Evolutionary conservation across 2,113 vertebrate genomes (phyloP).

Genomic region (Balaeniceps rex): DNA sequence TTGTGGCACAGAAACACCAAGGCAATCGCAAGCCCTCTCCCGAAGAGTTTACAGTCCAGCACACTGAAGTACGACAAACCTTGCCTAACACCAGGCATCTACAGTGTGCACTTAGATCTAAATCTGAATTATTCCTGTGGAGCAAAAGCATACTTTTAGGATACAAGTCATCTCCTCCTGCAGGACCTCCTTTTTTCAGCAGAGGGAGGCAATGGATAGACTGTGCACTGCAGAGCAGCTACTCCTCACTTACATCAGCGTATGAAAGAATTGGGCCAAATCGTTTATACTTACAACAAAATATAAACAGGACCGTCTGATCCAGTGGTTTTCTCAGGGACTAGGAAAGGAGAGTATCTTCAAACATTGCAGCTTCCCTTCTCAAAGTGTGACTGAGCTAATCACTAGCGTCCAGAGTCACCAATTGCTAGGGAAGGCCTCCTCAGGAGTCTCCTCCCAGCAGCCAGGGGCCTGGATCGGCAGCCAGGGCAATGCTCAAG

Average conservation of each 20-base stretch:
- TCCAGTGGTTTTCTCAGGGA: not conserved
- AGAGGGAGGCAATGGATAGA: not conserved
- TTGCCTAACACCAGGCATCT: not conserved
- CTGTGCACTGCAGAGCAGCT: not conserved
- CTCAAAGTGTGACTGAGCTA: conserved; percentile 58
- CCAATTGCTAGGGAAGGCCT: not conserved
- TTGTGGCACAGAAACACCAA: not conserved
- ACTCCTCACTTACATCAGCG: not conserved
- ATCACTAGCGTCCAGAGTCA: not conserved
- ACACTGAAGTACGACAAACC: not conserved
- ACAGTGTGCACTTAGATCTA: not conserved
- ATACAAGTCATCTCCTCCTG: not conserved
- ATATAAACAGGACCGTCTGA: not conserved
- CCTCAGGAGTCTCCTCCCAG: not conserved
- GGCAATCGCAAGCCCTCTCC: not conserved
- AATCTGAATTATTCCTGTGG: not conserved
- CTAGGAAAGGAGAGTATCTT: not conserved
- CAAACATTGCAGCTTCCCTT: conserved; percentile 28
- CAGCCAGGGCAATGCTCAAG: not conserved
- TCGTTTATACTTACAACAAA: not conserved
- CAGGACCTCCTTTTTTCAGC: not conserved
- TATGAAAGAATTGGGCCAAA: not conserved
- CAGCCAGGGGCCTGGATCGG: not conserved
- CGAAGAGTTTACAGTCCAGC: not conserved
- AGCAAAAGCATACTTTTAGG: not conserved